Evolutionary conservation across 2,888 invertebrate genomes (phyloP).

Genomic region (Saturnia japonica): DNA sequence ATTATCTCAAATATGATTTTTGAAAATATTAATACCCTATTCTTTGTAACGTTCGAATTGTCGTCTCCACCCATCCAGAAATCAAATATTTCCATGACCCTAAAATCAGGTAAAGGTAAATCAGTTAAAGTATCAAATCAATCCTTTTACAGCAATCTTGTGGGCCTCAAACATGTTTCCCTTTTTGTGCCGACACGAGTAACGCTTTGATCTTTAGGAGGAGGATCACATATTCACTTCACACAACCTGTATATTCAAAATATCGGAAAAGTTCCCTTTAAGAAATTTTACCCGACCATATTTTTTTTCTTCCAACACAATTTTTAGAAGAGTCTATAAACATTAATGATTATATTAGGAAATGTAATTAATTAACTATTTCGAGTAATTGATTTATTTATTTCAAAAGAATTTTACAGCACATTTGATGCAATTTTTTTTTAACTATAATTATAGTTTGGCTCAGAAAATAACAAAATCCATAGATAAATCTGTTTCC

Average conservation of each 20-base stretch:
- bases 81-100: no score
- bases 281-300: background rate
- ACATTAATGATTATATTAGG: background rate
- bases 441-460: background rate
- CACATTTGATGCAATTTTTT: no score
- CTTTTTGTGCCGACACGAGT: slow-evolving; percentile 12
- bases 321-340: background rate
- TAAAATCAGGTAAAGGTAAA: background rate
- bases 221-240: slow-evolving; percentile 22
- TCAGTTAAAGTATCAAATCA: slow-evolving; percentile 10
- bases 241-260: slow-evolving; percentile 26
- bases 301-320: background rate
- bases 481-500: background rate
- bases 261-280: slow-evolving; percentile 16
- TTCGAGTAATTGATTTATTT: no score
- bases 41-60: no score
- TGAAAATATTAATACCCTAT: no score
- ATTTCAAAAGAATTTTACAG: no score
- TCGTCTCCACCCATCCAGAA: no score
- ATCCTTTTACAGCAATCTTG: slow-evolving; percentile 20
- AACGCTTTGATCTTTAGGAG: slow-evolving; percentile 40
- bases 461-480: background rate
- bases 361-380: background rate
- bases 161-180: slow-evolving; percentile 14
- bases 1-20: no score